These are phyloP conservation scores for Boleophthalmus pectinirostris DNA, from an alignment of 2,113 vertebrate species.

Conservation along the genomic window DNA sequence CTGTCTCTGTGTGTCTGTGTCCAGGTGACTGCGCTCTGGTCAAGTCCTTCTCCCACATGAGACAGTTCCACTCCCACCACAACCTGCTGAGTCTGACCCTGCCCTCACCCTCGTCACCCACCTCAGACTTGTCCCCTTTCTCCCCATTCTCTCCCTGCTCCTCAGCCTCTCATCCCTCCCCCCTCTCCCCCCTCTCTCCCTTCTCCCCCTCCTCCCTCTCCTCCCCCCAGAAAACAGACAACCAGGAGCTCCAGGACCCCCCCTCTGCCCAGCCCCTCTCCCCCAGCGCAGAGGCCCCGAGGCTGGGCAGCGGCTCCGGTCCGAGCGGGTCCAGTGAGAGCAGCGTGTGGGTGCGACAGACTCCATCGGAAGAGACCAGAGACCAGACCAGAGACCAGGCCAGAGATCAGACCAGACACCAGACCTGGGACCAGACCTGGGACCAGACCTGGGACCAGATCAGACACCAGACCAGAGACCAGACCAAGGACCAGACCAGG, in stretches of 20 bases:
- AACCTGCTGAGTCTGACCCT: slow-evolving; percentile 75
- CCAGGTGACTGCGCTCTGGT: slow-evolving; percentile 54
- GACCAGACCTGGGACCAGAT: too few species aligned
- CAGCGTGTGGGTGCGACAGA: slow-evolving; percentile 64
- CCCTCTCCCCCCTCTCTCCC: slow-evolving; percentile 23
- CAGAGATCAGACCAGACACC: too few species aligned
- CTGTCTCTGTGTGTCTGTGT: not conserved
- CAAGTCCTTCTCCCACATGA: slow-evolving; percentile 75
- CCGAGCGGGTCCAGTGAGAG: slow-evolving; percentile 52
- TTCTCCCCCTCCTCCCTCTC: not conserved
- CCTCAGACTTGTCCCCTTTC: too few species aligned
- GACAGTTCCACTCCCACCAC: slow-evolving; percentile 81
- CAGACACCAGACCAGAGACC: not conserved
- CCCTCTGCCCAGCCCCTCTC: slow-evolving; percentile 11
- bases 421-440: too few species aligned
- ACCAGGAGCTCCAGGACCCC: slow-evolving; percentile 36
- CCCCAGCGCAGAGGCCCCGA: slow-evolving; percentile 24
- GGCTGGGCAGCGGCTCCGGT: slow-evolving; percentile 4
- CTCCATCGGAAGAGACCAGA: slow-evolving; percentile 2
- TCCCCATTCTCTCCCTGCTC: slow-evolving; percentile 25
- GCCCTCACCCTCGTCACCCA: slow-evolving; percentile 35
- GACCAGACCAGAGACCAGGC: too few species aligned
- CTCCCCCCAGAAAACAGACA: not conserved
- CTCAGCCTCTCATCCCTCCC: not conserved
- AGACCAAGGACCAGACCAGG: too few species aligned